Conservation (phyloP, 2,888 invertebrate species). For the Sinohyriopsis cumingii region DNA sequence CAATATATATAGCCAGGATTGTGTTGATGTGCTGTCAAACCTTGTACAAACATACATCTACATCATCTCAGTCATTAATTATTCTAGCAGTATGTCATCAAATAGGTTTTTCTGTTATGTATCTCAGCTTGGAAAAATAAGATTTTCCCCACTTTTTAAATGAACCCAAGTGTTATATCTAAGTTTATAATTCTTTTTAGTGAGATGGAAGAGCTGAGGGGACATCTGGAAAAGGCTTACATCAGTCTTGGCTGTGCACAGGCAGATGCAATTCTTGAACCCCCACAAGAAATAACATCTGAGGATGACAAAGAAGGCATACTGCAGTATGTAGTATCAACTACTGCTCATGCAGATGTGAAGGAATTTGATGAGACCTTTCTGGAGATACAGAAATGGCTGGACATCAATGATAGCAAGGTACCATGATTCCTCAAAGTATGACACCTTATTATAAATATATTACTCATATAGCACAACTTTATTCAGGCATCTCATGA, state of each 20-base stretch:
- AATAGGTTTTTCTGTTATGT: too few species aligned
- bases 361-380: conserved; percentile 79
- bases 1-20: too few species aligned
- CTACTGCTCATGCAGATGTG: conserved; percentile 68
- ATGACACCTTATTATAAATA: not conserved
- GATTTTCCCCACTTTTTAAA: too few species aligned
- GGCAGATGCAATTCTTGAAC: conserved; percentile 49
- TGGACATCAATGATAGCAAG: conserved; percentile 85
- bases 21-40: too few species aligned
- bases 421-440: conserved; percentile 70
- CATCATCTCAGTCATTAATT: too few species aligned
- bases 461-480: not conserved
- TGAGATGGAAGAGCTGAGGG: conserved; percentile 89
- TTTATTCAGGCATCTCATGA: too few species aligned
- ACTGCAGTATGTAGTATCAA: conserved; percentile 59
- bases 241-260: conserved; percentile 72
- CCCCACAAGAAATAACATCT: conserved; percentile 67
- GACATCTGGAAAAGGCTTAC: conserved; percentile 85
- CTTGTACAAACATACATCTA: too few species aligned
- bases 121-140: too few species aligned
- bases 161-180: too few species aligned
- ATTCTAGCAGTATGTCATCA: too few species aligned
- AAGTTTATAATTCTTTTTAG: conserved; percentile 71
- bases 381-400: conserved; percentile 85
- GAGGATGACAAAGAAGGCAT: conserved; percentile 79